Percentiles rank a stretch among this genome's conserved stretches.
Conservation (phyloP, 1,140 invertebrate species). For the Drosophila nebulosa region DNA sequence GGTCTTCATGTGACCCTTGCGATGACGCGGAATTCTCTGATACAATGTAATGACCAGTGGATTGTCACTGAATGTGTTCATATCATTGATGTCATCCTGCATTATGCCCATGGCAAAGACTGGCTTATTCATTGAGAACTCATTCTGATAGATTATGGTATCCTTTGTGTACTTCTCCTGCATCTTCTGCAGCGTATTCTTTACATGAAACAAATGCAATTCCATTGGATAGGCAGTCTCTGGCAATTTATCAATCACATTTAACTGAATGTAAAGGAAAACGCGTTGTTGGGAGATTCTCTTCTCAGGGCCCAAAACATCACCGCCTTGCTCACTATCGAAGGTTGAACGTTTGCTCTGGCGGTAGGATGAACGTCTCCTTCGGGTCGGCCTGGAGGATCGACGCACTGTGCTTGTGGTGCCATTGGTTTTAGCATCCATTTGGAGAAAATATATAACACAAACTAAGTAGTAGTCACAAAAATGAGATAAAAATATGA, state of each 20-base stretch:
- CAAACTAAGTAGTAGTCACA: too few relatives aligned
- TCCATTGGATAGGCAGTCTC: slow-evolving; percentile 40
- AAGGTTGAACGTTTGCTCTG: neutral
- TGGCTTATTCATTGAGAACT: slow-evolving; percentile 45
- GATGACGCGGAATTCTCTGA: slow-evolving; percentile 47
- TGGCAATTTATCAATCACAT: slow-evolving; percentile 43
- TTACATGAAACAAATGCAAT: slow-evolving; percentile 56
- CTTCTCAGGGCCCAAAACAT: neutral
- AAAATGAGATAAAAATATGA: neutral
- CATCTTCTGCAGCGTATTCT: slow-evolving; percentile 62
- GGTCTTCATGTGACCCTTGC: slow-evolving; percentile 1
- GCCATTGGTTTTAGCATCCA: neutral
- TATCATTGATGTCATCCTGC: slow-evolving; percentile 64
- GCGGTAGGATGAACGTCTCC: neutral
- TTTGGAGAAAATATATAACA: neutral
- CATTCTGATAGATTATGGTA: slow-evolving; percentile 53
- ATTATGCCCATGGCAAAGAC: slow-evolving; percentile 53
- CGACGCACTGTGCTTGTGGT: neutral
- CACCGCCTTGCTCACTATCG: neutral
- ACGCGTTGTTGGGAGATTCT: slow-evolving; percentile 26
- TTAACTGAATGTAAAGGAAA: slow-evolving; percentile 64
- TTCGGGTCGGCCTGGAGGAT: neutral
- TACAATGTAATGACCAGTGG: slow-evolving; percentile 60
- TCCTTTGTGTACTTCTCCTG: slow-evolving; percentile 61
- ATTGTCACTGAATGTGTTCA: slow-evolving; percentile 66